Evolutionary conservation across 1,140 invertebrate species (phyloP), one percentile per base, ranked within the genome.

Genomic region (Heliconius eleuchia): DNA sequence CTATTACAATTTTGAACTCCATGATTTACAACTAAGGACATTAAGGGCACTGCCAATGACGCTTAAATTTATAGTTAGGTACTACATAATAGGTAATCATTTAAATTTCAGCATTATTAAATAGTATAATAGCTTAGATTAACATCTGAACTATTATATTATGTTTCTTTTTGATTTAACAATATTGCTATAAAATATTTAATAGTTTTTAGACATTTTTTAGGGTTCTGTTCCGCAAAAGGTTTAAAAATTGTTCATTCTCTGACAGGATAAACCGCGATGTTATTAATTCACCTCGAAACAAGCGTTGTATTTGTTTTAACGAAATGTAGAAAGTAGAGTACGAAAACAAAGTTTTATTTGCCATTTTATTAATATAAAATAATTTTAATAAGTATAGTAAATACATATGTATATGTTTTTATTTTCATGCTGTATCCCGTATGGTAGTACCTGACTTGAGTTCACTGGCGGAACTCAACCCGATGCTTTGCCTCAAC

Each of bases 351-450:
- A 57, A 57, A 7, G 8, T 19, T 57, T 23, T 23, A 23, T 57
- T 23, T 57, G 2, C 8, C 55, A n/a, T 57, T 57, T 57, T 11
- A 57, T 57, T 57, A 23, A 9, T n/a, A 57, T 19, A 2, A 57
- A 8, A 23, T 11, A 23, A 57, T 19, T 57, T 57, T 66, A 66
- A 66, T 13, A 66, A 66, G 27, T 2, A 23, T 66, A 66, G n/a
- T 77, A 80, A 4, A 2, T 73, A 75, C n/a, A 57, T 52, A 16
- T 4, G 13, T 8, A 8, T n/a, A 55, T 78, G 75, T 57, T 75
- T 52, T 46, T 46, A 4, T 46, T 46, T 1, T 46, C 42, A 46
- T 42, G 11, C 13, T 42, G 1, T 42, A 42, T 37, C 34, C 34
- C 34, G 34, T 34, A 34, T 34, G 23, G 0, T 37, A 37, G 34